A percentile compares a stretch with the other conserved stretches of the same genome.
These are phyloP conservation scores for Amniataba percoides DNA, from an alignment of 2,797 vertebrate genomes.

Conservation along the genomic window DNA sequence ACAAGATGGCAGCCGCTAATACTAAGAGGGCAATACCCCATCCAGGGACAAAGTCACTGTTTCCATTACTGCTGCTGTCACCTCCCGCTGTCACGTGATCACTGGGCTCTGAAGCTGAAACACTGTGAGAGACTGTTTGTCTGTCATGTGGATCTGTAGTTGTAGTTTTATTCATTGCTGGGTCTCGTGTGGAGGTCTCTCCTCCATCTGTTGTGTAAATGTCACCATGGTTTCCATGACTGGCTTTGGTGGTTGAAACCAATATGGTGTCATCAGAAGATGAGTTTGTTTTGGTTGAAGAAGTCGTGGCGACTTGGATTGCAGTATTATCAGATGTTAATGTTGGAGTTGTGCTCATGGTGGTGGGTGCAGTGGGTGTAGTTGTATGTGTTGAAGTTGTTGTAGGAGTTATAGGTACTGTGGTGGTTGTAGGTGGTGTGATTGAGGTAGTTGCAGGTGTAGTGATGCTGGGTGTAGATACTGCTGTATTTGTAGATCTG, in stretches of 20 bases:
- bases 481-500: accelerated
- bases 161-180: neutral
- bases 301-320: neutral
- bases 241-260: neutral
- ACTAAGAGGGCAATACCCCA: slow-evolving; percentile 80
- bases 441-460: neutral
- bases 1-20: slow-evolving; percentile 66
- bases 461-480: too few relatives aligned
- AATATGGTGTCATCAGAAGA: neutral
- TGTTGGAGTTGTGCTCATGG: neutral
- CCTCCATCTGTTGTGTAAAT: neutral
- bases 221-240: neutral
- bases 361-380: neutral
- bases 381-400: neutral
- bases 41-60: slow-evolving; percentile 57
- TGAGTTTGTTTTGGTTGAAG: neutral
- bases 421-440: neutral
- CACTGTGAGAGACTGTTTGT: neutral
- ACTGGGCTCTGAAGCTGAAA: neutral
- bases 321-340: neutral
- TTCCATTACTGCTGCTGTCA: neutral
- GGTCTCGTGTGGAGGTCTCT: neutral
- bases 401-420: too few relatives aligned
- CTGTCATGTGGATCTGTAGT: neutral
- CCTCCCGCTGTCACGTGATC: neutral